Evolutionary conservation across 2,113 vertebrate species (phyloP), one percentile per base, ranked within the genome.

Genomic region (Pitta sordida): DNA sequence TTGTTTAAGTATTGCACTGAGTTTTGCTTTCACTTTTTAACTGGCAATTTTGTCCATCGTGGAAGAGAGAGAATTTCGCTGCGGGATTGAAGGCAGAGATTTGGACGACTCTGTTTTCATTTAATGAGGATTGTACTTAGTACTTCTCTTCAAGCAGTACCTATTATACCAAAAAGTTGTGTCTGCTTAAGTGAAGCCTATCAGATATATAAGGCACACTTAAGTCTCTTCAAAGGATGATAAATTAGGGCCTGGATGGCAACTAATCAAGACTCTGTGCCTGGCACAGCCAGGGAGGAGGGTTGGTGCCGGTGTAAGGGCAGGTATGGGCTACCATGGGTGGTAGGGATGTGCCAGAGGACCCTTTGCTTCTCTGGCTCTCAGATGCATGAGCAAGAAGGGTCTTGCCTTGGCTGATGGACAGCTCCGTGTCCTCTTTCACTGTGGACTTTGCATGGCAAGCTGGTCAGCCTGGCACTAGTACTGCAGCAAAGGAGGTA

Each of bases 1-100:
- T 93, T 93, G 85, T 55, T 91, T 79, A 55, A 58, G 32, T 58
- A 80, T 46, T 46, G 82, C 44, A 21, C 18, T 76, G 51, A 6
- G 1, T 76, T 90, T 53, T 80, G 75, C 82, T 88, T 90, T 88
- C 55, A 59, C 41, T 69, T 83, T 83, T 91, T 91, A 94, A 86
- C 85, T 95, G 79, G 58, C 53, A 85, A 29, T 39, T 0, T 0
- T 87, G 93, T 68, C 69, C 46, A 2, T 80, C 32, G 63, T 91
- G 70, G 69, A 68, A 69, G 56, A 86, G 56, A 49, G 62, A 37
- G 41, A 79, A 62, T 96, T 79, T 91, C 63, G 21, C 39, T 43
- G 32, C 69, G 80, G 86, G 62, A 63, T 7, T 70, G 29, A 37
- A 92, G 55, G 83, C 73, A 70, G 68, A 78, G 77, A 51, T 67